Conservation (phyloP, 2,797 vertebrate genomes). For the Pelobates cultripes region DNA sequence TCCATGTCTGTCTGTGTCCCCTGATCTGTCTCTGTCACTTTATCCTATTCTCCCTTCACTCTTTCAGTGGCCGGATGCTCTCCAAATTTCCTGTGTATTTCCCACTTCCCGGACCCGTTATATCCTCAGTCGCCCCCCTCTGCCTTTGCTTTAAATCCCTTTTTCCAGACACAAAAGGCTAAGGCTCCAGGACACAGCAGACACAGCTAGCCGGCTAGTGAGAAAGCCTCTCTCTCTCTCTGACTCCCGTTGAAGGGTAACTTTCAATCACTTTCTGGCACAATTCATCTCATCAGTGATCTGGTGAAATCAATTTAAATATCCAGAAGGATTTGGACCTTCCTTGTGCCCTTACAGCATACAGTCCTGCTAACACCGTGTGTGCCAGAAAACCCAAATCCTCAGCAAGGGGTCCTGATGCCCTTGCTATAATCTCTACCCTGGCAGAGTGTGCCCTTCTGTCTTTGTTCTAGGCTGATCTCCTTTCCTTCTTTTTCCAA, state of each 20-base stretch:
- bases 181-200: conserved; percentile 9
- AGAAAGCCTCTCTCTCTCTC: background rate
- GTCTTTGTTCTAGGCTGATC: conserved; percentile 31
- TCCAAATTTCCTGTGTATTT: conserved; percentile 34
- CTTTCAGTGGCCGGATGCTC: conserved; percentile 42
- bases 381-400: background rate
- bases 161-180: conserved; percentile 49
- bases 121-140: conserved; percentile 2
- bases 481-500: conserved; percentile 27
- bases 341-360: background rate
- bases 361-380: background rate
- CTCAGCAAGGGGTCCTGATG: background rate
- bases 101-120: conserved; percentile 31
- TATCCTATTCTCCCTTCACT: background rate
- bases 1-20: conserved; percentile 27
- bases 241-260: conserved; percentile 18
- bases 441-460: background rate
- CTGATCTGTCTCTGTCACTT: conserved; percentile 20
- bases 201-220: background rate
- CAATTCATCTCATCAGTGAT: background rate
- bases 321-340: background rate
- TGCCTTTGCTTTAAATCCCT: background rate
- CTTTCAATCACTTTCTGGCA: conserved; percentile 41
- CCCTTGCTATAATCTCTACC: background rate
- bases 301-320: background rate